phyloP scores from a whole-genome alignment of 1,140 invertebrate species.

The Leptopilina boulardi region DNA sequence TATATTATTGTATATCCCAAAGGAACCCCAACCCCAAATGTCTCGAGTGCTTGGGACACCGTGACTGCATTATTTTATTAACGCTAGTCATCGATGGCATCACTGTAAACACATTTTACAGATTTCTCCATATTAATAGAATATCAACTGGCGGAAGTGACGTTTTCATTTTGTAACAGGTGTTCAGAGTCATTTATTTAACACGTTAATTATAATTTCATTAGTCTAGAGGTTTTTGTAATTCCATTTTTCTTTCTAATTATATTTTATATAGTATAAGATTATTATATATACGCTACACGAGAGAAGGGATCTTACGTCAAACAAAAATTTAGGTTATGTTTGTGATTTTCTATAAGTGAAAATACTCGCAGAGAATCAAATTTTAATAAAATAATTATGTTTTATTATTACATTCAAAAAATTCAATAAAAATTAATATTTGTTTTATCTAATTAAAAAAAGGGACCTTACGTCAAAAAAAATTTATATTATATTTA shows the following conservation, averaged over 20 bases:
- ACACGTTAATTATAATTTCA: not conserved
- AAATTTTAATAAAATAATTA: too few relatives aligned
- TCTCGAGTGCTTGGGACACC: constrained; percentile 54
- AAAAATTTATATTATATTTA: too few relatives aligned
- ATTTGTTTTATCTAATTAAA: too few relatives aligned
- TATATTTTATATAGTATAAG: not conserved
- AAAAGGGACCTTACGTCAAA: too few relatives aligned
- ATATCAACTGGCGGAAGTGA: constrained; percentile 44
- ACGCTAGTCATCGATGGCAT: constrained; percentile 52
- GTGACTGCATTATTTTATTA: constrained; percentile 69
- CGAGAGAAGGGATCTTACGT: too few relatives aligned
- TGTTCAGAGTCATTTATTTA: constrained; percentile 18
- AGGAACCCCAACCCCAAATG: constrained; percentile 47
- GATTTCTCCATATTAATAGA: not conserved
- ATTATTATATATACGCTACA: too few relatives aligned
- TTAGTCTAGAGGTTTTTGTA: not conserved
- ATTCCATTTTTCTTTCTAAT: not conserved
- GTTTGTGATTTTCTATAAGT: too few relatives aligned
- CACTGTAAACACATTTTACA: constrained; percentile 55
- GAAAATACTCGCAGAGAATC: too few relatives aligned
- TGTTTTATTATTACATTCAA: too few relatives aligned
- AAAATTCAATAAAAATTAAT: too few relatives aligned
- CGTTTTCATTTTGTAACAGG: constrained; percentile 22
- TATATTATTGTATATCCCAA: constrained; percentile 30
- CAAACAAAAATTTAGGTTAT: too few relatives aligned